Conservation (phyloP, 2,113 vertebrate genomes). For the Hyaena hyaena region DNA sequence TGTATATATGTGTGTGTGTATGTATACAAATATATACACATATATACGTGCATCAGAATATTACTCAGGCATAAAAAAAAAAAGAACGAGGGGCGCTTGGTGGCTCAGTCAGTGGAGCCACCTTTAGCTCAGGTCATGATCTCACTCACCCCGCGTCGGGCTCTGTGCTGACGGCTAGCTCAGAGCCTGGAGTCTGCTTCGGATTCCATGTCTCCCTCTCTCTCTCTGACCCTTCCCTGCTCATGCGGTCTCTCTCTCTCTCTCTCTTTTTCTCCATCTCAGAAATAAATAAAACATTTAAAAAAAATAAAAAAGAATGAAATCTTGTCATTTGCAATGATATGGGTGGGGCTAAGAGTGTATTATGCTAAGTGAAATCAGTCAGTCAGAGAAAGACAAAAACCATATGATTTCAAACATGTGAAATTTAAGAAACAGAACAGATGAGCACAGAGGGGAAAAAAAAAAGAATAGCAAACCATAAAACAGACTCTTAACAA, state of each 20-base stretch:
- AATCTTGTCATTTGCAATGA: not conserved
- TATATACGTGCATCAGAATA: not conserved
- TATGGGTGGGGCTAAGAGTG: not conserved
- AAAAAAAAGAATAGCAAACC: not conserved
- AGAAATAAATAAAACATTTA: no score
- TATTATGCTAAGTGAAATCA: not conserved
- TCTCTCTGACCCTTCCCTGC: no score
- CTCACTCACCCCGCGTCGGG: no score
- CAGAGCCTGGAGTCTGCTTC: no score
- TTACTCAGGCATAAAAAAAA: not conserved
- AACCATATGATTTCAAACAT: not conserved
- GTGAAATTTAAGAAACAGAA: not conserved
- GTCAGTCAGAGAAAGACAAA: not conserved
- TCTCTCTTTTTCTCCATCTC: no score
- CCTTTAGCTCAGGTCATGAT: no score
- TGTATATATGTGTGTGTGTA: not conserved
- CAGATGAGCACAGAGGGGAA: not conserved
- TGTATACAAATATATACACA: no score
- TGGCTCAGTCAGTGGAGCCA: no score
- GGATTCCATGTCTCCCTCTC: no score
- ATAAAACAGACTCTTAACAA: not conserved
- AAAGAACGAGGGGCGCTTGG: no score
- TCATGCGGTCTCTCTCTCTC: no score
- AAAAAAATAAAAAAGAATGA: not conserved
- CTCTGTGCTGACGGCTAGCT: no score